Base-by-base conservation (phyloP, 2,797 vertebrate genomes). In the Sitta carolinensis region DNA sequence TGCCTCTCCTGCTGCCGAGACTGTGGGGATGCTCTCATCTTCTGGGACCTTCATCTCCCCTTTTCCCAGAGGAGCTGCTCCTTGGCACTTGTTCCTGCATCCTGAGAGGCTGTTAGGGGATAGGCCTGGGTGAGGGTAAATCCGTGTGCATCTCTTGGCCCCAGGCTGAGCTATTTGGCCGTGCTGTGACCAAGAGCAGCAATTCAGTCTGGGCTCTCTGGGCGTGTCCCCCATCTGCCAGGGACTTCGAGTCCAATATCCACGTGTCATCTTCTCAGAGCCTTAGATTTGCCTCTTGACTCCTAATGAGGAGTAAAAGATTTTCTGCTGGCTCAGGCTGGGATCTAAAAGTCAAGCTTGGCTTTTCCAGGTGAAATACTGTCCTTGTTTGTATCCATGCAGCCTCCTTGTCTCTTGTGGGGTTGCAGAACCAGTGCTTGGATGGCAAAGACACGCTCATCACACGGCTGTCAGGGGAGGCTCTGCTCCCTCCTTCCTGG, bases 261-360 rank as follows among this genome's bases (percentile, higher is more conserved):
- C 55, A 32, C 0, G 0, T 0, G 0, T 20, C 1, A 1, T 55
- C 52, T 21, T 70, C 58, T 54, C 0, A 0, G 32, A 84, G 42
- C 54, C 36, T 52, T 34, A 50, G 9, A 34, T 72, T 86, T 74
- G 12, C 13, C 1, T 78, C 69, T 81, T 4, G 11, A 19, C 52
- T 45, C 47, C 38, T 59, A 13, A 50, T 32, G 42, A 75, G 69
- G 12, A n/a, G 16, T 16, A 42, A 26, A 43, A 54, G 21, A 11
- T 73, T 84, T 94, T 47, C 40, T 78, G 1, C 40, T 7, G 5
- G n/a, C 10, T 19, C 9, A 11, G 32, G 13, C 59, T 87, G 59
- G 25, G 27, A 16, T 87, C 67, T 89, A 5, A 51, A 57, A 91
- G 67, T 58, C 30, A 79, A 48, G 7, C 63, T 75, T 63, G 19